These are phyloP conservation scores for Eledona agricola DNA, from an alignment of 2,888 invertebrate genomes.

Conservation along the genomic window DNA sequence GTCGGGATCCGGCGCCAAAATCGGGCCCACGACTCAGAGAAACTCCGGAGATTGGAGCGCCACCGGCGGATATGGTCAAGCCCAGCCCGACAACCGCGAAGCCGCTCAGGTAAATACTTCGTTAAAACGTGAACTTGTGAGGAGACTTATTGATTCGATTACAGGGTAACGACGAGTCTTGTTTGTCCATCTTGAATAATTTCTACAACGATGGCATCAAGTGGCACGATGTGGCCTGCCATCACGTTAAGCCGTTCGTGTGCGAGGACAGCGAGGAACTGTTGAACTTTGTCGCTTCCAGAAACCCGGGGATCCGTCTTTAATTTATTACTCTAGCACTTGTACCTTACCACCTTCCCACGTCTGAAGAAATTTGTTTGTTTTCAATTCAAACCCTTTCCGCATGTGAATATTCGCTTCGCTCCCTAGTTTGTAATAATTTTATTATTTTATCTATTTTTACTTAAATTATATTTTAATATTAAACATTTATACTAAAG, in stretches of 20 bases:
- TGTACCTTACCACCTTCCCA: conserved; percentile 6
- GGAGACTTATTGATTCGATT: too few relatives aligned
- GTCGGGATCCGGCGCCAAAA: conserved; percentile 92
- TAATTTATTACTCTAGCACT: conserved; percentile 62
- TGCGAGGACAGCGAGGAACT: conserved; percentile 89
- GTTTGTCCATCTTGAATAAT: conserved; percentile 85
- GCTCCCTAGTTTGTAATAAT: conserved; percentile 43
- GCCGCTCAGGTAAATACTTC: conserved; percentile 89
- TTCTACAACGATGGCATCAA: conserved; percentile 91
- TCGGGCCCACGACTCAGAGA: conserved; percentile 86
- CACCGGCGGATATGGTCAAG: conserved; percentile 87
- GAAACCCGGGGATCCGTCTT: conserved; percentile 85
- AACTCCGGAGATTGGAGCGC: conserved; percentile 91
- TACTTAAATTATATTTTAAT: conserved; percentile 57
- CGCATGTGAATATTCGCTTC: conserved; percentile 51
- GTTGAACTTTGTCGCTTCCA: conserved; percentile 85
- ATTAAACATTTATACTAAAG: conserved; percentile 48
- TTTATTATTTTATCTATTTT: conserved; percentile 47
- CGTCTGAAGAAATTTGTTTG: conserved; percentile 21
- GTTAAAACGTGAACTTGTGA: too few relatives aligned
- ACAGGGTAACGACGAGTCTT: conserved; percentile 90
- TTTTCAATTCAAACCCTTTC: conserved; percentile 31
- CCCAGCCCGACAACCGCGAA: conserved; percentile 91
- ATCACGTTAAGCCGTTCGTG: conserved; percentile 87
- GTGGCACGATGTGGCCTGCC: conserved; percentile 93